Base-by-base conservation (phyloP, 2,888 invertebrate genomes). In the Heteromyza rotundicornis region DNA sequence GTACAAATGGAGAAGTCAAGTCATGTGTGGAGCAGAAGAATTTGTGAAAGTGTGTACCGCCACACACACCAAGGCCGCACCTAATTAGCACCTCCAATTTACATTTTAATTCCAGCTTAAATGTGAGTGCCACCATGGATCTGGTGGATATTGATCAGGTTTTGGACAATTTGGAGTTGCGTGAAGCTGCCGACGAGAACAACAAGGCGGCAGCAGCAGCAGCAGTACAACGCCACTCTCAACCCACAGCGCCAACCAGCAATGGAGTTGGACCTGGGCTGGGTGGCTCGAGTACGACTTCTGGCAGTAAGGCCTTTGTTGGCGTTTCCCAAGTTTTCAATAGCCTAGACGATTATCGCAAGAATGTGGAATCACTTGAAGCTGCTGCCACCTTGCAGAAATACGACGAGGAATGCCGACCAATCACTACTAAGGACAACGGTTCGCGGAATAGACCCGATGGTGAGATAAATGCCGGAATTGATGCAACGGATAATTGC, bases 71-170 rank as follows among this genome's bases (percentile, higher is more conserved):
- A n/a, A n/a, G n/a, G n/a, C n/a, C n/a, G n/a, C n/a, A n/a, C n/a
- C n/a, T 27, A 27, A 27, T 27, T 27, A 27, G 27, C 27, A 10
- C 10, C 27, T 27, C 10, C 27, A n/a, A n/a, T 27, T 27, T 10
- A 10, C 10, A 10, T 27, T 27, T 27, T 27, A 27, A 40, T 47
- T 47, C 47, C 2, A 20, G 47, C 20, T 20, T 47, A 8, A 47
- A 47, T 47, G 47, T 17, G 20, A 47, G 2, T 20, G 14, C 3
- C 35, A 68, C 17, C 49, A 83, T 83, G 84, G 83, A 83, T 79
- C 75, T 83, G 62, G 89, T 93, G 65, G 93, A 94, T 84, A 86
- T 94, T 76, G 92, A 94, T 81, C 91, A 92, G 84, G 91, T 93
- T 67, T 85, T 94, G 62, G 92, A 94, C 82, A 92, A 92, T 79